Evolutionary conservation across 2,113 vertebrate genomes (phyloP).

Genomic region (Orthonyx spaldingii): DNA sequence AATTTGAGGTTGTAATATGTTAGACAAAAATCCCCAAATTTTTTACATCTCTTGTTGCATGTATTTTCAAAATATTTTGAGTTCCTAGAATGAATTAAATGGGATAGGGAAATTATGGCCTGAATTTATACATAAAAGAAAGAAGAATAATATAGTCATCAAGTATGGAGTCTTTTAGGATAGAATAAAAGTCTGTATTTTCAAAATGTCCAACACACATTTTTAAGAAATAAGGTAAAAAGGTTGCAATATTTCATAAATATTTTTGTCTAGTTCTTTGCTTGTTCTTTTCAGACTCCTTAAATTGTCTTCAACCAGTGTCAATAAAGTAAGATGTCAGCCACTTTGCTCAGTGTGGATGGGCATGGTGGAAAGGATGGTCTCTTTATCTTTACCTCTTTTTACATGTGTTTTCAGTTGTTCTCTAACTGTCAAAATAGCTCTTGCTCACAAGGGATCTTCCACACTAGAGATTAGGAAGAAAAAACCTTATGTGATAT

Average conservation of each 20-base stretch:
- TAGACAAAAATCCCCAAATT: neutral
- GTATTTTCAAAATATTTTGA: neutral
- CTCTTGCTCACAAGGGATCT: neutral
- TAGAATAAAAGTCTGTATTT: neutral
- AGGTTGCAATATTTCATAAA: neutral
- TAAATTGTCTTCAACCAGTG: neutral
- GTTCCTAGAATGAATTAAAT: neutral
- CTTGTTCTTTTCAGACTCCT: neutral
- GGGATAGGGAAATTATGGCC: fast-evolving
- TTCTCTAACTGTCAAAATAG: neutral
- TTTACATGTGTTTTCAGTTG: neutral
- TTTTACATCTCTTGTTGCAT: neutral
- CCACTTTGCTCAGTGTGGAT: neutral
- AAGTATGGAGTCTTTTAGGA: neutral
- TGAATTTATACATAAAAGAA: neutral
- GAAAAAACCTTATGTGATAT: neutral
- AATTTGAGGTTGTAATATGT: neutral
- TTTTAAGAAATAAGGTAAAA: neutral
- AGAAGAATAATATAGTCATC: neutral
- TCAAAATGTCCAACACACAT: neutral
- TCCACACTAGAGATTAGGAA: neutral
- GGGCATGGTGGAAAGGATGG: neutral
- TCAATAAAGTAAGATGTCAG: neutral
- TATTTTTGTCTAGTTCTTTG: neutral
- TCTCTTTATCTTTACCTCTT: neutral